A percentile compares a stretch with the other conserved stretches of the same genome.
Evolutionary conservation across 2,113 vertebrate species (phyloP).

Genomic region (Perccottus glenii): DNA sequence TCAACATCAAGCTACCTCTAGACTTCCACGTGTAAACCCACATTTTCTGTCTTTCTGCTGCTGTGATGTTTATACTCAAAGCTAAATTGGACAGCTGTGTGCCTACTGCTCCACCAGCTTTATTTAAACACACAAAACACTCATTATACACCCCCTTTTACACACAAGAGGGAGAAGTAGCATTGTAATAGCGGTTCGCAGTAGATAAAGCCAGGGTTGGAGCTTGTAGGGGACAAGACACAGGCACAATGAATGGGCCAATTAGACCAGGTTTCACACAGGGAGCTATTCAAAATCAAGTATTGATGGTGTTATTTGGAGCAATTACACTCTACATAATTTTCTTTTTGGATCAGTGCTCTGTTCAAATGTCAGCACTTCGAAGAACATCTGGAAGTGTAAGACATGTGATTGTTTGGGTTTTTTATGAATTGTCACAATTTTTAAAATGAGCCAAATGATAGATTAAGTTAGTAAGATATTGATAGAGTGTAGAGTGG

Average conservation of each 20-base stretch:
- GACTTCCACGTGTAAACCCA: no score
- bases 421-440: no score
- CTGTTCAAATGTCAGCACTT: slow-evolving; percentile 26
- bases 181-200: slow-evolving; percentile 25
- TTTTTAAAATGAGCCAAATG: no score
- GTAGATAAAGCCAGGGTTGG: slow-evolving; percentile 18
- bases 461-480: no score
- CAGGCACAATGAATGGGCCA: slow-evolving; percentile 6
- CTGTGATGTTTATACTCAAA: slow-evolving; percentile 50
- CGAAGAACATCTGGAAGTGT: neutral
- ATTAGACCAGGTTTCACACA: neutral
- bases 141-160: slow-evolving; percentile 36
- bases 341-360: slow-evolving; percentile 11
- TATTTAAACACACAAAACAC: slow-evolving; percentile 48
- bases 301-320: slow-evolving; percentile 10
- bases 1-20: neutral
- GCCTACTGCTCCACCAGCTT: slow-evolving; percentile 39
- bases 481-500: no score
- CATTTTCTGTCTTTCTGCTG: slow-evolving; percentile 18
- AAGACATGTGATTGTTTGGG: no score
- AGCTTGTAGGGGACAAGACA: slow-evolving; percentile 12
- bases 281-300: slow-evolving; percentile 29
- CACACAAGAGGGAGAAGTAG: neutral
- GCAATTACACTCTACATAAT: slow-evolving; percentile 6
- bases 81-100: slow-evolving; percentile 52